These are phyloP conservation scores for Eurytoma adleriae DNA, from an alignment of 2,888 invertebrate species.

Conservation along the genomic window DNA sequence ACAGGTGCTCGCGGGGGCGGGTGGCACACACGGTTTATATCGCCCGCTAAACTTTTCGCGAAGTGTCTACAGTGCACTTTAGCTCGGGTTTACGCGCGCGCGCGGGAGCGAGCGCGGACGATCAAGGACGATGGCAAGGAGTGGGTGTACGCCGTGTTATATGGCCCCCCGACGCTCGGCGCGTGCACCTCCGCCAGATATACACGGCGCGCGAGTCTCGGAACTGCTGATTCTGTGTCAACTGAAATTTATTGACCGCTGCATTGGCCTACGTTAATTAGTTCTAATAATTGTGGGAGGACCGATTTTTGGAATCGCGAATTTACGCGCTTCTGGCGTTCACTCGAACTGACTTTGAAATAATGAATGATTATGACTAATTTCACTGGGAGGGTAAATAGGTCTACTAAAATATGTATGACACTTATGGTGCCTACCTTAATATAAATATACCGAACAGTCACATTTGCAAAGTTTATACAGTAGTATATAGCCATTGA, in stretches of 20 bases:
- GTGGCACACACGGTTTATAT: constrained; percentile 51
- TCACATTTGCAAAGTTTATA: not conserved
- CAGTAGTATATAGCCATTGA: not conserved
- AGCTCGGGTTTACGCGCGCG: constrained; percentile 39
- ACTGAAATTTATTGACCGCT: constrained; percentile 74
- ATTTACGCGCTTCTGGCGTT: too few species aligned
- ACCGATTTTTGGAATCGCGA: not conserved
- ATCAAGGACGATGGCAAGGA: constrained; percentile 46
- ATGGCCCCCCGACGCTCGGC: not conserved
- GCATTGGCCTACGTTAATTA: constrained; percentile 70
- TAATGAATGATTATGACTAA: too few species aligned
- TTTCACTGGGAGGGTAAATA: not conserved
- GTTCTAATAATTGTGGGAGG: constrained; percentile 49
- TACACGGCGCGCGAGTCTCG: constrained; percentile 61
- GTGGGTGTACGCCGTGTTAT: not conserved
- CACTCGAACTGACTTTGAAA: too few species aligned
- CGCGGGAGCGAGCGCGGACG: constrained; percentile 32
- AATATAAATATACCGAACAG: too few species aligned
- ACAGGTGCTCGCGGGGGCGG: constrained; percentile 52
- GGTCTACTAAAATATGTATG: not conserved
- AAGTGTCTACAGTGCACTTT: constrained; percentile 55
- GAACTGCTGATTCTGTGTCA: constrained; percentile 75
- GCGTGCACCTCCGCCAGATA: constrained; percentile 7
- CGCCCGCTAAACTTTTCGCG: constrained; percentile 54
- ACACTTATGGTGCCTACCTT: not conserved